Conservation (phyloP, 2,888 invertebrate genomes). For the Trichogramma dendrolimi region DNA sequence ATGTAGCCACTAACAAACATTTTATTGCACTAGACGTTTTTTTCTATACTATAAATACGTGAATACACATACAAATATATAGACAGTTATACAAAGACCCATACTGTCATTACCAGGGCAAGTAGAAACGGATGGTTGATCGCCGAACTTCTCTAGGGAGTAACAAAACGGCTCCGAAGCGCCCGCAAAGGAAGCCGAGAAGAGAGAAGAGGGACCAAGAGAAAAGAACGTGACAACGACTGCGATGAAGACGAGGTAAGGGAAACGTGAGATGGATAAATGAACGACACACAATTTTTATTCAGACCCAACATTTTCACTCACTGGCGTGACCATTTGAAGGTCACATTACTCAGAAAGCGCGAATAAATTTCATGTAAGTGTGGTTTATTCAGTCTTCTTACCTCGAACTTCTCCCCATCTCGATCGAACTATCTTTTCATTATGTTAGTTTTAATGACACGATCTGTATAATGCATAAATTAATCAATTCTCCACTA, state of each 20-base stretch:
- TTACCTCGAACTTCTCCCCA: too few species aligned
- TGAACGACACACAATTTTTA: constrained; percentile 1
- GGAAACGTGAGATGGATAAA: constrained; percentile 2
- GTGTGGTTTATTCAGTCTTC: too few species aligned
- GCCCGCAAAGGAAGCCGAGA: not conserved
- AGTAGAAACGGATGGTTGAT: not conserved
- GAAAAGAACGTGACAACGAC: constrained; percentile 2
- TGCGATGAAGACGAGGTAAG: not conserved
- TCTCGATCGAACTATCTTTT: too few species aligned
- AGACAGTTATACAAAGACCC: not conserved
- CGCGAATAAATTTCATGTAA: too few species aligned
- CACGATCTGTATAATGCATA: too few species aligned
- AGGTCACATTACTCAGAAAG: too few species aligned
- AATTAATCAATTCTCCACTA: too few species aligned
- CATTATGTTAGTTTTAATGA: too few species aligned
- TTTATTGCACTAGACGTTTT: too few species aligned
- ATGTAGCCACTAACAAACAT: too few species aligned
- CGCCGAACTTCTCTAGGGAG: not conserved
- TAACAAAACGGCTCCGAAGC: not conserved
- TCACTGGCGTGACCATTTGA: too few species aligned
- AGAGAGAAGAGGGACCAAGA: not conserved
- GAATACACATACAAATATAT: not conserved
- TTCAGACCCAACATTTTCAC: not conserved
- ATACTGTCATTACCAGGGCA: not conserved
- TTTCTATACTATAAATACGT: too few species aligned